These are phyloP conservation scores for Saccopteryx bilineata DNA, from an alignment of 2,113 vertebrate species.

Conservation along the genomic window DNA sequence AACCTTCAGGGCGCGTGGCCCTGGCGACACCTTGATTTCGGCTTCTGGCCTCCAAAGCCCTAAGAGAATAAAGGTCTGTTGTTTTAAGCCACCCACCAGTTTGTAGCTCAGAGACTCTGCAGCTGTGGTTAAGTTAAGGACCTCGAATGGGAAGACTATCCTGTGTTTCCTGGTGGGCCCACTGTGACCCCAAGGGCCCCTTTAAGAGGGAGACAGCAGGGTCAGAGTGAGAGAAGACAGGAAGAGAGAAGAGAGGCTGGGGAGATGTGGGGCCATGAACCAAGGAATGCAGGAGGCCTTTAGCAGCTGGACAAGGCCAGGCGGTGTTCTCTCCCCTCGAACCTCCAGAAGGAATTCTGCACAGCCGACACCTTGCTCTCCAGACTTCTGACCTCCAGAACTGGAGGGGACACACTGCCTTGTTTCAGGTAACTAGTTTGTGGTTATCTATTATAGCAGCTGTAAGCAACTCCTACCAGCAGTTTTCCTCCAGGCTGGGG, in stretches of 20 bases:
- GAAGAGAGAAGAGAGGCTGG: not conserved
- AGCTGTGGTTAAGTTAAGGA: not conserved
- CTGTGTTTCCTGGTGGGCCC: too few relatives aligned
- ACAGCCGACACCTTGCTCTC: accelerated
- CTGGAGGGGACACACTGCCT: accelerated
- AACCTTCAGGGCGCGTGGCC: not conserved
- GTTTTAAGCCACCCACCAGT: not conserved
- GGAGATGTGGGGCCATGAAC: not conserved
- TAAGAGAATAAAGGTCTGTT: not conserved
- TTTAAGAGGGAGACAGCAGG: not conserved
- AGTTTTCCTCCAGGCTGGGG: not conserved
- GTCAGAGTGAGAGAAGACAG: not conserved
- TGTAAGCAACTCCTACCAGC: not conserved
- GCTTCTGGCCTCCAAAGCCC: not conserved
- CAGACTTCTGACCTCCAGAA: not conserved
- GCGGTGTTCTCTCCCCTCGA: not conserved
- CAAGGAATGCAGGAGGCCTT: not conserved
- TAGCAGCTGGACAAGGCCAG: not conserved
- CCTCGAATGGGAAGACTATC: not conserved
- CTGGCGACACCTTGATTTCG: not conserved
- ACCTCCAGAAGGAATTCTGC: not conserved
- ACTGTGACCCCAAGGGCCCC: too few relatives aligned
- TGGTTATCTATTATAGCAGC: too few relatives aligned
- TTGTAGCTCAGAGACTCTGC: not conserved
- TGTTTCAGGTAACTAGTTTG: not conserved